These are phyloP conservation scores for Corbicula japonica DNA, from an alignment of 2,888 invertebrate genomes.

Conservation along the genomic window DNA sequence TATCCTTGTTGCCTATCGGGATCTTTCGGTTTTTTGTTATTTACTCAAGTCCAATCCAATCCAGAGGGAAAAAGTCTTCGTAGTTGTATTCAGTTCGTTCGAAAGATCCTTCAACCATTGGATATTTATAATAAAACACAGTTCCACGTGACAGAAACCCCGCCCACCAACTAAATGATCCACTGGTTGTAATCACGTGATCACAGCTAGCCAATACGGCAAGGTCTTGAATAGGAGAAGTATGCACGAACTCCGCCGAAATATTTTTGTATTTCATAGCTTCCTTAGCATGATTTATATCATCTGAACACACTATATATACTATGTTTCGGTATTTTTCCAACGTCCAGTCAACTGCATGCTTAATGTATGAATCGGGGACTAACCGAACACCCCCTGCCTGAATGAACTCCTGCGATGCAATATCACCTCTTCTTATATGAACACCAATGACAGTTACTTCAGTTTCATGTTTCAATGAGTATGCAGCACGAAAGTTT, in stretches of 20 bases:
- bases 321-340: slow-evolving; percentile 38
- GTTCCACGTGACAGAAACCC: slow-evolving; percentile 59
- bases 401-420: not conserved
- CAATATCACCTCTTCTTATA: slow-evolving; percentile 46
- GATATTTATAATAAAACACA: slow-evolving; percentile 54
- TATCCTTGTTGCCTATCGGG: too few relatives aligned
- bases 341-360: slow-evolving; percentile 40
- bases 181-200: slow-evolving; percentile 59
- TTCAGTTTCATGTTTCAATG: not conserved
- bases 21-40: too few relatives aligned
- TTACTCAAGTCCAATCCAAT: slow-evolving; percentile 55
- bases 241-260: slow-evolving; percentile 14
- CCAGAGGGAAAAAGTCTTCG: slow-evolving; percentile 50
- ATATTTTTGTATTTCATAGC: slow-evolving; percentile 38
- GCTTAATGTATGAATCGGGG: slow-evolving; percentile 35
- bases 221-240: slow-evolving; percentile 42
- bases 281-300: slow-evolving; percentile 38
- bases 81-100: slow-evolving; percentile 48
- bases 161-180: slow-evolving; percentile 62
- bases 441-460: slow-evolving; percentile 44
- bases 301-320: slow-evolving; percentile 60
- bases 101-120: slow-evolving; percentile 38
- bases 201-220: slow-evolving; percentile 52
- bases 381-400: slow-evolving; percentile 18
- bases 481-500: slow-evolving; percentile 17